Conservation (phyloP, 1,140 invertebrate species). For the Drosophila subpulchrella region DNA sequence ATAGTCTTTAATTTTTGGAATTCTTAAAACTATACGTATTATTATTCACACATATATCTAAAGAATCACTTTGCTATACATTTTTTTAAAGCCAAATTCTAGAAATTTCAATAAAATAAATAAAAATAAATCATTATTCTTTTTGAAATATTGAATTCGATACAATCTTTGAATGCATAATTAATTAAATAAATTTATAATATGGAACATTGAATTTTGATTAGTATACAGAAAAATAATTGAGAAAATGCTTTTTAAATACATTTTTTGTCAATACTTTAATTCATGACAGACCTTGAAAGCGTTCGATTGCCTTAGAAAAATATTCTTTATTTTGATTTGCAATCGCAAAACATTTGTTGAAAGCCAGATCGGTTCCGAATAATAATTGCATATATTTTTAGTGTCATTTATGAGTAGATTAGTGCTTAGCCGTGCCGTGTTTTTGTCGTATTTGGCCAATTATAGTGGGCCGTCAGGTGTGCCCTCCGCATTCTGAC, state of each 20-base stretch:
- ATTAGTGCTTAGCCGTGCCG: background rate
- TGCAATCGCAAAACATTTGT: slow-evolving; percentile 2
- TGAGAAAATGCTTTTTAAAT: background rate
- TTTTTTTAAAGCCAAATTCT: background rate
- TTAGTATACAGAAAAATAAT: background rate
- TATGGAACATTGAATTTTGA: slow-evolving; percentile 13
- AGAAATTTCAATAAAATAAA: background rate
- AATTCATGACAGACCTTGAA: slow-evolving; percentile 7
- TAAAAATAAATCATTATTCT: slow-evolving; percentile 9
- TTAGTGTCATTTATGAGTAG: slow-evolving; percentile 10
- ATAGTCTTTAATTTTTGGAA: background rate
- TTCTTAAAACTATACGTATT: background rate
- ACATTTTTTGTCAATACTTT: slow-evolving; percentile 16
- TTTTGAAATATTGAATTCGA: slow-evolving; percentile 13
- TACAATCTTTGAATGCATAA: background rate
- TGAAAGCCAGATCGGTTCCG: background rate
- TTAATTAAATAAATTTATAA: slow-evolving; percentile 15
- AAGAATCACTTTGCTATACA: background rate
- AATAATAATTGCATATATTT: slow-evolving; percentile 19
- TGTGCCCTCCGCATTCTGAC: slow-evolving; percentile 63
- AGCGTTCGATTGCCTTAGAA: slow-evolving; percentile 12
- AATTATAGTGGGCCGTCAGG: slow-evolving; percentile 52
- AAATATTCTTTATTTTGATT: slow-evolving; percentile 3
- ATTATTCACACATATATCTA: background rate
- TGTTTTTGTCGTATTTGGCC: slow-evolving; percentile 23